Percentiles rank a stretch among this genome's conserved stretches.
These are phyloP conservation scores for Drosophila paracracens DNA, from an alignment of 2,888 invertebrate genomes.

Conservation along the genomic window DNA sequence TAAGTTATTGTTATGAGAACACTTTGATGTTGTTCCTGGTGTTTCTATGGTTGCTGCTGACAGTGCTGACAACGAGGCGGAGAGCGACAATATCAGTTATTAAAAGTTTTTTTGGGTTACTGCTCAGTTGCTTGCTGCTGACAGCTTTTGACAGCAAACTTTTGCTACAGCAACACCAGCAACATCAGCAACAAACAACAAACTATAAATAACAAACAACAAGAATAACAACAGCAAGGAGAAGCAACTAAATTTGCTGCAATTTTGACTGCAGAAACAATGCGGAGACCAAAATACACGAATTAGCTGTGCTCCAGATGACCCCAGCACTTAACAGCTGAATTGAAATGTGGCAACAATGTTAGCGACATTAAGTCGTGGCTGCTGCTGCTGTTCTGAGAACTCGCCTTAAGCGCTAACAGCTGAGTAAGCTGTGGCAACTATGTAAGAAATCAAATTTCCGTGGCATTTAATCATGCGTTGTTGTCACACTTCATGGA, in stretches of 20 bases:
- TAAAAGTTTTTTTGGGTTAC: slow-evolving; percentile 37
- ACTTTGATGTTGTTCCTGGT: slow-evolving; percentile 4
- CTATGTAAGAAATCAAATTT: slow-evolving; percentile 1
- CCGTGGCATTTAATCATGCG: background rate
- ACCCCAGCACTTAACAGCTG: slow-evolving; percentile 6
- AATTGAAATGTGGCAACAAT: slow-evolving; percentile 35
- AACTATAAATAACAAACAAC: slow-evolving; percentile 3
- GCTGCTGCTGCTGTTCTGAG: background rate
- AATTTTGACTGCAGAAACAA: slow-evolving; percentile 17
- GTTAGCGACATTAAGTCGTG: background rate
- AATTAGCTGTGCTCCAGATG: slow-evolving; percentile 34
- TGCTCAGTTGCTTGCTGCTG: slow-evolving; percentile 42
- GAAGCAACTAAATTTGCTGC: slow-evolving; percentile 24
- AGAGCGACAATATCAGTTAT: slow-evolving; percentile 56
- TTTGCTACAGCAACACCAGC: slow-evolving; percentile 9
- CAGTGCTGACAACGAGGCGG: slow-evolving; percentile 47
- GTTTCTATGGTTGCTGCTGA: slow-evolving; percentile 34
- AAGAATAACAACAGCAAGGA: slow-evolving; percentile 12
- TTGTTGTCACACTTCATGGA: background rate
- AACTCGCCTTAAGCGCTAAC: background rate
- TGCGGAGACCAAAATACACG: slow-evolving; percentile 30
- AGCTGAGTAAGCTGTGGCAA: background rate
- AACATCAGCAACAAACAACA: slow-evolving; percentile 3
- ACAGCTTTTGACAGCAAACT: slow-evolving; percentile 40
- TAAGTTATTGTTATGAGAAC: slow-evolving; percentile 60